A percentile compares a stretch with the other conserved stretches of the same genome.
These are phyloP conservation scores for Sardinella longiceps DNA, from an alignment of 2,797 vertebrate species.

Conservation along the genomic window DNA sequence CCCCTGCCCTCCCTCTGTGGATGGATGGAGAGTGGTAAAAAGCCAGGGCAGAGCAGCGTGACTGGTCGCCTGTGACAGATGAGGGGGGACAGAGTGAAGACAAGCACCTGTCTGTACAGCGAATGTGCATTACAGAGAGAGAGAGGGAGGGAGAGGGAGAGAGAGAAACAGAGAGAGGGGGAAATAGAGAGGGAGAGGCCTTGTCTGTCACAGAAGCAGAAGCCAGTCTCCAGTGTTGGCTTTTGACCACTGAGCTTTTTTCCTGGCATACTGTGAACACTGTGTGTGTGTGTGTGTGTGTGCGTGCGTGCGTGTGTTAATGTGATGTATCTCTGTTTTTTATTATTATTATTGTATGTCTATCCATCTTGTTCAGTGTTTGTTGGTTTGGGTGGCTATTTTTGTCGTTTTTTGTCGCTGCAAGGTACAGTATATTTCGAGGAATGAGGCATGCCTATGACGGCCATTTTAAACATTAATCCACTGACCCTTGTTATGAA, in stretches of 20 bases:
- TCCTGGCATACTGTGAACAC: background rate
- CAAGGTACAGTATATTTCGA: background rate
- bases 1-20: background rate
- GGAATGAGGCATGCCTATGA: background rate
- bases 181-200: background rate
- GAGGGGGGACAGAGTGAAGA: constrained; percentile 57
- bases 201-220: background rate
- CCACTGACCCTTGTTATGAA: background rate
- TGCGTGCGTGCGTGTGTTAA: background rate
- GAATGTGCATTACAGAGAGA: constrained; percentile 49
- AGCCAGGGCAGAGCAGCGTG: constrained; percentile 8
- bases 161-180: constrained; percentile 31
- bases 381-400: constrained; percentile 9
- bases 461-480: background rate
- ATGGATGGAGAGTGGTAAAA: constrained; percentile 14
- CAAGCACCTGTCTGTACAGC: constrained; percentile 60
- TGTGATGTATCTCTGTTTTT: background rate
- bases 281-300: constrained; percentile 28
- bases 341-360: background rate
- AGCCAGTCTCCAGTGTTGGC: background rate
- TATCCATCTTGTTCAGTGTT: background rate
- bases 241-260: background rate
- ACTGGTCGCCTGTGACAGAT: constrained; percentile 49
- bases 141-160: background rate
- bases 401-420: background rate